These are phyloP conservation scores for Sitobion miscanthi DNA, from an alignment of 1,140 invertebrate species.

Conservation along the genomic window DNA sequence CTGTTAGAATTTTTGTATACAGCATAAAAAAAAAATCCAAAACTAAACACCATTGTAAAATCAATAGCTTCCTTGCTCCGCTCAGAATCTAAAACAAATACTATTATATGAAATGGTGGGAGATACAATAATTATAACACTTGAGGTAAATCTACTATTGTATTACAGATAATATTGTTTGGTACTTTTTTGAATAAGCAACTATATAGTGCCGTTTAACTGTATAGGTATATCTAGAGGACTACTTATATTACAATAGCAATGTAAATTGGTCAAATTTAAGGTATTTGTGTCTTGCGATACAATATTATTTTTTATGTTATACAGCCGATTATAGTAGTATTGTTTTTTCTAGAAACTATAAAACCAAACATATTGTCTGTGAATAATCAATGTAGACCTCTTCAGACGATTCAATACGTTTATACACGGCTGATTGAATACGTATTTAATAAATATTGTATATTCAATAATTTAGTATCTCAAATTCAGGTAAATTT, in stretches of 20 bases:
- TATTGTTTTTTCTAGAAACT: not conserved
- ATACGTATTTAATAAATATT: not conserved
- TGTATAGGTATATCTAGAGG: too few relatives aligned
- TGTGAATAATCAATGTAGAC: not conserved
- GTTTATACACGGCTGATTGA: not conserved
- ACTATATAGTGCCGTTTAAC: not conserved
- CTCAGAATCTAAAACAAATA: not conserved
- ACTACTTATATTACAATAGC: too few relatives aligned
- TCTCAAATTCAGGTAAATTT: not conserved
- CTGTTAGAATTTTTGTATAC: too few relatives aligned
- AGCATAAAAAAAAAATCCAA: too few relatives aligned
- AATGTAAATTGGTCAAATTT: not conserved
- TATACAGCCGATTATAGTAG: not conserved
- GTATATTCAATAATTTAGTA: not conserved
- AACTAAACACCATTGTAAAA: too few relatives aligned
- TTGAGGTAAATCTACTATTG: not conserved
- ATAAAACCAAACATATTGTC: not conserved
- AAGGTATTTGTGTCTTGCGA: not conserved
- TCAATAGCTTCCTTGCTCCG: too few relatives aligned
- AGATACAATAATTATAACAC: not conserved
- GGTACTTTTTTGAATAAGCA: not conserved
- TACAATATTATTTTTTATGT: not conserved
- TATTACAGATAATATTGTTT: not conserved
- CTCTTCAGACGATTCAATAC: not conserved
- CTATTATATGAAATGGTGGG: too few relatives aligned